A percentile compares a stretch with the other conserved stretches of the same genome.
Evolutionary conservation across 1,140 invertebrate genomes (phyloP).

Genomic region (Cherax quadricarinatus): DNA sequence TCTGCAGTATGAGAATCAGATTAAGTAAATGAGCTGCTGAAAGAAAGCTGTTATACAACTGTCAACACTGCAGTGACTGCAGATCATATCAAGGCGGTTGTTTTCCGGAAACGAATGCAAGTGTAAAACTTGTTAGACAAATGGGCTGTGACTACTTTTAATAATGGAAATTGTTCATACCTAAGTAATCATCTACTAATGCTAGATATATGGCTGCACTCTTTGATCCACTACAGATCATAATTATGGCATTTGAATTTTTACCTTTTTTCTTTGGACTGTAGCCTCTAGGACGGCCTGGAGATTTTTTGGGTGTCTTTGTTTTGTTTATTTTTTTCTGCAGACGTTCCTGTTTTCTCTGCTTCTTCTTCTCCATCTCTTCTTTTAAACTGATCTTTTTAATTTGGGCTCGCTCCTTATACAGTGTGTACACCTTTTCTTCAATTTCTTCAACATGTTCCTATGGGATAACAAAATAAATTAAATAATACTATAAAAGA

Average conservation of each 20-base stretch:
- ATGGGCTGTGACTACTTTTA: too few species aligned
- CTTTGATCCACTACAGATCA: too few species aligned
- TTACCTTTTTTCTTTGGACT: conserved; percentile 44
- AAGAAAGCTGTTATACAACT: too few species aligned
- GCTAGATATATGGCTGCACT: too few species aligned
- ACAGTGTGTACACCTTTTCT: conserved; percentile 38
- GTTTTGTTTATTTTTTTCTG: conserved; percentile 42
- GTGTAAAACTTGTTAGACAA: too few species aligned
- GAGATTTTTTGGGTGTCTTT: not conserved
- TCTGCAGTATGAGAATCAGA: too few species aligned
- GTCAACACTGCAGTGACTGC: too few species aligned
- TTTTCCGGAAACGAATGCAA: too few species aligned
- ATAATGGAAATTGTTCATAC: too few species aligned
- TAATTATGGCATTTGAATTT: not conserved
- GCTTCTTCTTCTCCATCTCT: conserved; percentile 47
- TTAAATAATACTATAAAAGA: not conserved
- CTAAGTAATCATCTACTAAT: too few species aligned
- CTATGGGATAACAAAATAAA: not conserved
- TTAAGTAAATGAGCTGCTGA: too few species aligned
- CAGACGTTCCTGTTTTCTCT: conserved; percentile 32
- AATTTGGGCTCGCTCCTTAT: conserved; percentile 40
- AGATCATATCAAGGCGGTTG: too few species aligned
- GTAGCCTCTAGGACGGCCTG: conserved; percentile 45
- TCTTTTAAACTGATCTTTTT: conserved; percentile 34
- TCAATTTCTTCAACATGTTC: conserved; percentile 55